Conservation (phyloP, 1,140 invertebrate genomes). For the Steinernema khuongi region DNA sequence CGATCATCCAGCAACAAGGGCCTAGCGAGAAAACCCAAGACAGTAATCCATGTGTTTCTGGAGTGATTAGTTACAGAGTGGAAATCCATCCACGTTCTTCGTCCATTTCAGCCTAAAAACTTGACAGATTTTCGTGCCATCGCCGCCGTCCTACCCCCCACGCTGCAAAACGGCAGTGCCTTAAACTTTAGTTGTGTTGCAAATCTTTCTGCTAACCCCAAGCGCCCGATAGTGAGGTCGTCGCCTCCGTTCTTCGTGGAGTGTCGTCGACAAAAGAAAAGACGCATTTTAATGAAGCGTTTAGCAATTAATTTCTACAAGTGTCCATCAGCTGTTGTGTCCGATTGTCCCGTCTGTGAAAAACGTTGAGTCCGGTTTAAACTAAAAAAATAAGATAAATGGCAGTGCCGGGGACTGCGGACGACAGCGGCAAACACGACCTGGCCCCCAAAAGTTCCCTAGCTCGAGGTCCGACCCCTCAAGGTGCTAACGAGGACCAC, state of each 20-base stretch:
- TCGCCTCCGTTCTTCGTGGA: not conserved
- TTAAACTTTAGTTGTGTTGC: too few relatives aligned
- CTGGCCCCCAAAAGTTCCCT: constrained; percentile 14
- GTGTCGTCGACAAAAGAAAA: not conserved
- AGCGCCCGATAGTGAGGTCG: too few relatives aligned
- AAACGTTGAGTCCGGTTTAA: constrained; percentile 3
- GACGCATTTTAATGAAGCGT: not conserved
- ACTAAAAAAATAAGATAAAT: constrained; percentile 17
- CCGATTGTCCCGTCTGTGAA: constrained; percentile 13
- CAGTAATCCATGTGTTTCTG: too few relatives aligned
- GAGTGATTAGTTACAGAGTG: too few relatives aligned
- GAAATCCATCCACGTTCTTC: too few relatives aligned
- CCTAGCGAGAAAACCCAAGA: too few relatives aligned
- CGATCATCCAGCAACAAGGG: too few relatives aligned
- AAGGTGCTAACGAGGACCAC: constrained; percentile 11
- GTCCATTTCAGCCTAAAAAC: too few relatives aligned
- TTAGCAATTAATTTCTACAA: constrained; percentile 12
- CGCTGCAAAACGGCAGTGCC: too few relatives aligned
- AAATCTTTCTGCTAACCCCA: too few relatives aligned
- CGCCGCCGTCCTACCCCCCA: too few relatives aligned
- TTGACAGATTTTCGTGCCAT: too few relatives aligned
- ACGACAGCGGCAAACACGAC: constrained; percentile 8
- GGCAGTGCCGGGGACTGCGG: not conserved
- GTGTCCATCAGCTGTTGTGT: constrained; percentile 7
- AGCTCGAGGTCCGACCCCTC: not conserved